Evolutionary conservation across 2,888 invertebrate species (phyloP).

Genomic region (Polymixis flavicincta): DNA sequence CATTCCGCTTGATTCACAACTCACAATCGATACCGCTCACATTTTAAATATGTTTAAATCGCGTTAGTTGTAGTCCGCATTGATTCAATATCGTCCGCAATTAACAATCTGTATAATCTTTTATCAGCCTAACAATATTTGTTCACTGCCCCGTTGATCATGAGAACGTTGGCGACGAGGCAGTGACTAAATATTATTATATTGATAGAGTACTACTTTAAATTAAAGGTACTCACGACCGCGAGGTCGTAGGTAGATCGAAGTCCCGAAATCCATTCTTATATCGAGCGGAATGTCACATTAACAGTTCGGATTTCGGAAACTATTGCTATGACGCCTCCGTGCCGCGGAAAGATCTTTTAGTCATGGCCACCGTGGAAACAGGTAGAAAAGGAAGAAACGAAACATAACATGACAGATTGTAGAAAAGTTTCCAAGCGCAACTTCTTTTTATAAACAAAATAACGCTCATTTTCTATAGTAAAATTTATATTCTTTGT

Average conservation of each 20-base stretch:
- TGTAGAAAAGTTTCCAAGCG: neutral
- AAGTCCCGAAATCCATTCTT: neutral
- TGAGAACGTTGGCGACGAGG: too few relatives aligned
- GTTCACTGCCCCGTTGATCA: too few relatives aligned
- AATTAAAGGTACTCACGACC: too few relatives aligned
- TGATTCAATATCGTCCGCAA: slow-evolving; percentile 12
- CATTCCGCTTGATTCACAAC: slow-evolving; percentile 17
- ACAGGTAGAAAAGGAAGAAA: neutral
- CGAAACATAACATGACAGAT: neutral
- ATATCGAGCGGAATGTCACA: neutral
- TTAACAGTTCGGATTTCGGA: neutral
- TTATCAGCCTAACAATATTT: neutral
- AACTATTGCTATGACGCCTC: neutral
- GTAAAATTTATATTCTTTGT: neutral
- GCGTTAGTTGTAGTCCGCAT: slow-evolving; percentile 8
- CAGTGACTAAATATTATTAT: too few relatives aligned
- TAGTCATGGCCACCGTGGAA: neutral
- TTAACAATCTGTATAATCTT: neutral
- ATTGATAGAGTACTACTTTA: too few relatives aligned
- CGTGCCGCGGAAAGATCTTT: neutral
- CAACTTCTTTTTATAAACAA: neutral
- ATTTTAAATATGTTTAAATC: slow-evolving; percentile 31
- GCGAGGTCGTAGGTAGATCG: too few relatives aligned
- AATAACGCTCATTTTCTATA: neutral
- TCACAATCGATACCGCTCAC: slow-evolving; percentile 10